Evolutionary conservation across 1,140 invertebrate species (phyloP), one percentile per base, ranked within the genome.

Genomic region (Drosophila lacteicornis): DNA sequence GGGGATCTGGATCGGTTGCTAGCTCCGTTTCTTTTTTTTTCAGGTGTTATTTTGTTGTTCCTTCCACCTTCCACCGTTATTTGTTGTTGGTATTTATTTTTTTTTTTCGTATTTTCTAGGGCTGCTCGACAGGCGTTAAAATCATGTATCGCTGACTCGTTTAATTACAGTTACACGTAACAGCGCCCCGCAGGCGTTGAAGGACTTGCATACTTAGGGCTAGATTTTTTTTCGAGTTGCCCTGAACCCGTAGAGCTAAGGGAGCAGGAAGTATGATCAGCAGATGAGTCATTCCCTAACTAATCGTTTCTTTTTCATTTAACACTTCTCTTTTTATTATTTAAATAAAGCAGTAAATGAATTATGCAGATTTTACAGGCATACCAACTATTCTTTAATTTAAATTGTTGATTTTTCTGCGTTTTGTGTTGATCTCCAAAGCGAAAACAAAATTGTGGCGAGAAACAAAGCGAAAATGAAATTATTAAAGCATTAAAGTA

Each of bases 81-180:
- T 65, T 30, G 53, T 53, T 81, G 15, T 45, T 15, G 19, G 22
- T 25, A 25, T 25, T 25, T 22, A 2, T 36, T 59, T 47, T n/a
- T 33, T 46, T 25, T 40, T 50, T 53, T 47, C 50, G 53, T 40
- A 15, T 65, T 43, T 45, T 47, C 19, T 60, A 62, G 53, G 82
- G 69, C 79, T 82, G 68, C 70, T 49, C 76, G 84, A 87, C 84
- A 87, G 80, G 84, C 85, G 84, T 87, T 88, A 88, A 87, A 87
- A 87, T 88, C 84, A 87, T 87, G 80, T 87, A 87, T 88, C 84
- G 84, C 84, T 87, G 84, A 87, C 84, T 87, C 85, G 73, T 87
- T 88, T 84, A 88, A 87, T 87, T 87, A 88, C 81, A 80, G 80
- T 88, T 80, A 88, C 83, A 88, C 83, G 71, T 82, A 82, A 86